Percentiles rank a stretch among this genome's conserved stretches.
Evolutionary conservation across 2,797 vertebrate species (phyloP).

Genomic region (Melanotaenia pygmaea): DNA sequence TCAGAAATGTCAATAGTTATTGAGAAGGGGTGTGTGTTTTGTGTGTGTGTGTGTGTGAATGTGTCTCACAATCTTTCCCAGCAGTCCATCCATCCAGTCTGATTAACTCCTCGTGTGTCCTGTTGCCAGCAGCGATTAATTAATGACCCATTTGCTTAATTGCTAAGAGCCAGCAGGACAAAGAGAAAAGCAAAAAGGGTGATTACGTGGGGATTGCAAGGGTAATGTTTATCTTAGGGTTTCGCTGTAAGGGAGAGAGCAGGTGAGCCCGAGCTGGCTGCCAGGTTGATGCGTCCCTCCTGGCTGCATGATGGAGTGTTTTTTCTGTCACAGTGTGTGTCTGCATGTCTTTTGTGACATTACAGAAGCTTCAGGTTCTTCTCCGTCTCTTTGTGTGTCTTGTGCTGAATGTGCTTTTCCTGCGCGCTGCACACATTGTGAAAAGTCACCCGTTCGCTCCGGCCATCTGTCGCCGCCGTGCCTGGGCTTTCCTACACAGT

Average conservation of each 20-base stretch:
- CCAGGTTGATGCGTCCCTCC: slow-evolving; percentile 10
- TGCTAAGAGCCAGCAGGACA: slow-evolving; percentile 67
- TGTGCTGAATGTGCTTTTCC: slow-evolving; percentile 56
- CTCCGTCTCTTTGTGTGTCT: slow-evolving; percentile 40
- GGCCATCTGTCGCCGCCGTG: slow-evolving; percentile 73
- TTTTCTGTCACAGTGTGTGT: slow-evolving; percentile 4
- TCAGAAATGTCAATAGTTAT: slow-evolving; percentile 64
- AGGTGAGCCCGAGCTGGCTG: slow-evolving; percentile 26
- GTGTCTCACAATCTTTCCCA: slow-evolving; percentile 37
- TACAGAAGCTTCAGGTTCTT: slow-evolving; percentile 51
- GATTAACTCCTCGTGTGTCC: slow-evolving; percentile 75
- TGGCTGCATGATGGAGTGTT: slow-evolving; percentile 1
- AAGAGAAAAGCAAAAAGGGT: slow-evolving; percentile 40
- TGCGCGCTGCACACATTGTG: slow-evolving; percentile 54
- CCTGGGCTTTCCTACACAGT: slow-evolving; percentile 64
- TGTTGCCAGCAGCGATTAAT: slow-evolving; percentile 75
- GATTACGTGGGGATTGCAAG: slow-evolving; percentile 14
- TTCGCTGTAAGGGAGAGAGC: slow-evolving; percentile 21
- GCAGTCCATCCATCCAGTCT: slow-evolving; percentile 73
- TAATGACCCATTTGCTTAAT: slow-evolving; percentile 83
- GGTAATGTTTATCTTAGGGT: slow-evolving; percentile 38
- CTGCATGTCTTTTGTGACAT: slow-evolving; percentile 41
- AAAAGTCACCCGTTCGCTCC: slow-evolving; percentile 57
- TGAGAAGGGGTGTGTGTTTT: slow-evolving; percentile 23
- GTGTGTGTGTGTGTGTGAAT: slow-evolving; percentile 30